Conservation (phyloP, 2,113 vertebrate genomes). For the Pagrus major region DNA sequence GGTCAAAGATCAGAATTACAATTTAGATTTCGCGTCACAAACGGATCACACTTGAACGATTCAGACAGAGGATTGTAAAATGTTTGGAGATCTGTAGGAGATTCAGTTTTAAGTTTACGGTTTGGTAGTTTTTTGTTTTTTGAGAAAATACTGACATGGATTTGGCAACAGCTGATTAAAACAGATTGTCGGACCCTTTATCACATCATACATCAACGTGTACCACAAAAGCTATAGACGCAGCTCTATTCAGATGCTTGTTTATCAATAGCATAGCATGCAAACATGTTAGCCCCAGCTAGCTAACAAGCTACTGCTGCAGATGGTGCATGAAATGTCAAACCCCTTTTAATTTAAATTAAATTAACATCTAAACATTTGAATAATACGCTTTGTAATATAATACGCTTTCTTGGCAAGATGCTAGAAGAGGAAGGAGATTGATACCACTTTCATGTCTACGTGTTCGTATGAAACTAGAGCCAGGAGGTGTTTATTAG, state of each 20-base stretch:
- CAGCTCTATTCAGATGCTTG: not conserved
- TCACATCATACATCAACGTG: not conserved
- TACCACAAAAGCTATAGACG: not conserved
- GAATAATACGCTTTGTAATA: not conserved
- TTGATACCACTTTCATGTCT: not conserved
- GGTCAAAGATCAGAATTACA: constrained; percentile 37
- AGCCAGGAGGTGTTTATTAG: too few species aligned
- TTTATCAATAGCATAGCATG: not conserved
- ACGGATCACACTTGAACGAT: not conserved
- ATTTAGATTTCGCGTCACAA: constrained; percentile 27
- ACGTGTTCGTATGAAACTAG: too few species aligned
- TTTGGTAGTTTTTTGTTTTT: too few species aligned
- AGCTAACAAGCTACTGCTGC: not conserved
- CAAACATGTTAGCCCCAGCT: not conserved
- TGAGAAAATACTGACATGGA: too few species aligned
- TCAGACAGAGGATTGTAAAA: too few species aligned
- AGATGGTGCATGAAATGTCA: not conserved
- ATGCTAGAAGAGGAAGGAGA: too few species aligned
- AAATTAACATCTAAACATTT: not conserved
- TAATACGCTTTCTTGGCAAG: not conserved
- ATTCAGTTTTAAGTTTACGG: too few species aligned
- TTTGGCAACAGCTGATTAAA: too few species aligned
- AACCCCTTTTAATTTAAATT: not conserved
- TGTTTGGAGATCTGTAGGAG: not conserved
- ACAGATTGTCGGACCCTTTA: not conserved